Evolutionary conservation across 2,797 vertebrate species (phyloP), one percentile per base, ranked within the genome.

Genomic region (Coendou prehensilis): DNA sequence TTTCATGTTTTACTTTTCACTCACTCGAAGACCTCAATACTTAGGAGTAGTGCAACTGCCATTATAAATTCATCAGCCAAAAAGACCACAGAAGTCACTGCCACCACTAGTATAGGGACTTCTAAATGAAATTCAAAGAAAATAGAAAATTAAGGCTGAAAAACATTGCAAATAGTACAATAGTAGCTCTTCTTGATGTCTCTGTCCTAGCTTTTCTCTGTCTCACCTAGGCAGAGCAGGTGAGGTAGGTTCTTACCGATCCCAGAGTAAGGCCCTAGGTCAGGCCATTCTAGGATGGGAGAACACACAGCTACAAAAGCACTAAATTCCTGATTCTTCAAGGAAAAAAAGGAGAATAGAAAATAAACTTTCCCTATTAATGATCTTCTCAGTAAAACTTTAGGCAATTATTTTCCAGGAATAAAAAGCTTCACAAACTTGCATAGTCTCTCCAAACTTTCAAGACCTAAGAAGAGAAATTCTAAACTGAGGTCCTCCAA

Each of bases 1-100:
- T 92, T 93, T 64, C 33, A 59, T 52, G 91, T 86, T 83, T 54
- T 64, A 52, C 17, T 50, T 81, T 69, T 59, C 52, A 63, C 61
- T 33, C 28, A 61, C 54, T 37, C 59, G 59, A 57, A 83, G 86
- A 92, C 14, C 50, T 59, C 52, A 87, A 76, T 30, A 28, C 41
- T 92, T 20, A 82, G 33, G 6, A 63, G 37, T 22, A 81, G 26
- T 11, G 22, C 45, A 56, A 28, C 4, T 26, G n/a, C 15, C 18
- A 54, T 15, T 63, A 6, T 9, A 71, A 91, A 64, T 88, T 47
- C 2, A 37, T 45, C 37, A 20, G 17, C 9, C 33, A 41, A 28
- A 71, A 71, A 52, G 28, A 17, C 33, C 47, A 57, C 0, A 1
- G 52, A 37, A 84, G 50, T 33, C 64, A 33, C 73, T 37, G 9